phyloP scores from a whole-genome alignment of 1,140 invertebrate species.

The Halyomorpha halys region DNA sequence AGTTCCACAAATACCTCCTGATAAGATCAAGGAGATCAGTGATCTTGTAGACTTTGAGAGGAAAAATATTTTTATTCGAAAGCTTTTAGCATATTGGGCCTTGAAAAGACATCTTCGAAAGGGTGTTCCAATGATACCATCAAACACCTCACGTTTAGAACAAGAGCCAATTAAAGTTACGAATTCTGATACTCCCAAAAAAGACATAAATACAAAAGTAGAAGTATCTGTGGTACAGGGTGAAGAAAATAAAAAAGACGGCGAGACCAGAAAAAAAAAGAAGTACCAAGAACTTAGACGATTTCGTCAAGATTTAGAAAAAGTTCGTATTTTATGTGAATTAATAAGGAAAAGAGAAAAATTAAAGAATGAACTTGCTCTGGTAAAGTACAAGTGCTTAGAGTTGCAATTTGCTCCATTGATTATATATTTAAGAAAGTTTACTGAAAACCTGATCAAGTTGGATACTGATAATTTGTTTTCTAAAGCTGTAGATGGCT shows the following conservation, averaged over 20 bases:
- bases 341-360: constrained; percentile 91
- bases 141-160: constrained; percentile 48
- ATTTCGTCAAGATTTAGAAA: constrained; percentile 85
- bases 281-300: constrained; percentile 36
- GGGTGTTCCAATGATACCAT: constrained; percentile 82
- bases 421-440: constrained; percentile 58
- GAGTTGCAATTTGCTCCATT: constrained; percentile 73
- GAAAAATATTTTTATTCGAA: constrained; percentile 77
- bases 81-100: constrained; percentile 89
- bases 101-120: constrained; percentile 87
- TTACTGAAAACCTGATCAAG: constrained; percentile 63
- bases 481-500: constrained; percentile 79
- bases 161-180: constrained; percentile 27
- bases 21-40: constrained; percentile 76
- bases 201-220: too few species aligned
- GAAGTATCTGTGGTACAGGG: too few species aligned
- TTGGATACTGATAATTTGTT: constrained; percentile 85
- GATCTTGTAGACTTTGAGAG: constrained; percentile 54
- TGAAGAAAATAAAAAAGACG: too few species aligned
- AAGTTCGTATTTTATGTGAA: constrained; percentile 84
- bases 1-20: constrained; percentile 56
- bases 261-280: too few species aligned
- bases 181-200: constrained; percentile 39
- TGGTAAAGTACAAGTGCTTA: constrained; percentile 66
- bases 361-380: constrained; percentile 78